Base-by-base conservation (phyloP, 2,113 vertebrate species). In the Microtus oregoni region DNA sequence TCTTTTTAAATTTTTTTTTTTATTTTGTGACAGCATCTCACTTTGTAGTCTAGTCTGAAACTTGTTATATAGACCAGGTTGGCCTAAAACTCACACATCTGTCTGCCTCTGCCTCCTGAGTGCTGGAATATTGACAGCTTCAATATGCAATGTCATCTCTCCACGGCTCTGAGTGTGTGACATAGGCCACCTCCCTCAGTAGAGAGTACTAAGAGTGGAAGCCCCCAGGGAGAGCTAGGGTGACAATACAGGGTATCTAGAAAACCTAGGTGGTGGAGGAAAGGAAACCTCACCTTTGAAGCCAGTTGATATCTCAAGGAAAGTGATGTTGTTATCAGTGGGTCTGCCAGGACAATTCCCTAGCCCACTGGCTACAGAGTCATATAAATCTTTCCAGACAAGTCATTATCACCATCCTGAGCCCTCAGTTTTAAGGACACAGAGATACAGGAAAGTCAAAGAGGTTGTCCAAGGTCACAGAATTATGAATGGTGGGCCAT, bases 211-310 rank as follows among this genome's bases (percentile, higher is more conserved):
- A 20, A 88, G 58, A 32, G 50, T 30, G 20, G 82, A 22, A 6
- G 15, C 14, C n/a, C n/a, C n/a, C 11, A 22, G 38, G 65, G 32
- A 19, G 75, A 73, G 38, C 44, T 61, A 17, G 26, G 3, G 0
- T 15, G 22, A 35, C 86, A 26, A 11, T 5, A 10, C 55, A 50
- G 24, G 58, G 5, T 1, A 0, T 63, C 81, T 75, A n/a, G 15
- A 4, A 81, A 81, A 32, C n/a, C 63, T 13, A 0, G 2, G 19
- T 8, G 5, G 11, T 6, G 5, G 38, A n/a, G 44, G 7, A 17
- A 28, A 47, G 10, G 28, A 22, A 47, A n/a, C 86, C 52, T 81
- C 32, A 11, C 26, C 65, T 70, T 1, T 32, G 65, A 76, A 72
- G 44, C 24, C 24, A 47, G 28, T 28, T 5, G 0, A 8, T 0